Base-by-base conservation (phyloP, 2,888 invertebrate species). In the Diplolepis rosae region DNA sequence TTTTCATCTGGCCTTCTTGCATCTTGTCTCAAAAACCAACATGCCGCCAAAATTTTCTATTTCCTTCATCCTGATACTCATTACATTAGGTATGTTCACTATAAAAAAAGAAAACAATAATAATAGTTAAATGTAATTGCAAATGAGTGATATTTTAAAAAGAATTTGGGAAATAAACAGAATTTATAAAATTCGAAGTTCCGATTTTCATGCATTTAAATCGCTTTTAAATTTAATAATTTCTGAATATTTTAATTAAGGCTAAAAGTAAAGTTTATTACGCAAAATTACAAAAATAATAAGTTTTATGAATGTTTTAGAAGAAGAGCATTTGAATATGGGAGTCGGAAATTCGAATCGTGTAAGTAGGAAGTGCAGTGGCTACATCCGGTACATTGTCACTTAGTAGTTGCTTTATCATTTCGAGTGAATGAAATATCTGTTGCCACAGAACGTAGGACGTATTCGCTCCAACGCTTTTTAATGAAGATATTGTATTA, bases 321-420 rank as follows among this genome's bases (percentile, higher is more conserved):
- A 9, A 9, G 2, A 18, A 45, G 18, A 18, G 45, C 18, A 45
- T 45, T 45, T 45, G 7, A 45, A 18, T 15, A 45, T 15, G 11
- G 9, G 22, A 45, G 45, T 45, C 18, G 45, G 69, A 28, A 78
- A 81, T 81, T 81, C 77, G 78, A 78, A 74, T 77, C 69, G 66
- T 68, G 70, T 70, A 77, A 80, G 80, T 78, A 79, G 83, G 78
- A 83, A 82, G 76, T 77, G 71, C 75, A 75, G 56, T 71, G 75
- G 70, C 61, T 71, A 70, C 77, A 80, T 83, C 83, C 83, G 83
- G 81, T 71, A 76, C 74, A 76, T 76, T 45, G 45, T 45, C 45
- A 45, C 6, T 45, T n/a, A 45, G 45, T 15, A 9, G 45, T 45
- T 42, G 42, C 15, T 45, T 45, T 45, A 45, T 45, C 45, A 54